Evolutionary conservation across 1,140 invertebrate species (phyloP).

Genomic region (Sycophila sp.): DNA sequence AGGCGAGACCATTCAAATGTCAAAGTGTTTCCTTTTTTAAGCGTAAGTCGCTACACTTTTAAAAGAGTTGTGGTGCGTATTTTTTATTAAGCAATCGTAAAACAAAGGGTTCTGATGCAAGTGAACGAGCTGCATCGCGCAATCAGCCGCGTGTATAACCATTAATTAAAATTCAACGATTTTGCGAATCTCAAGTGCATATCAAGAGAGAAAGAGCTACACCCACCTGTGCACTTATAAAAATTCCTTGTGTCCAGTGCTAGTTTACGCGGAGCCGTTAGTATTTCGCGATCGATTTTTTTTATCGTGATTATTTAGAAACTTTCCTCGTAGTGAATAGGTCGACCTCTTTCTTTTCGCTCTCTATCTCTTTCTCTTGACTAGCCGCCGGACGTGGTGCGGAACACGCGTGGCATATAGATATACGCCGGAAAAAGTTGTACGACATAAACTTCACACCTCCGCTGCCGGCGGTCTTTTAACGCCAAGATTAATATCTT

Average conservation of each 20-base stretch:
- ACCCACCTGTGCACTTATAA: not conserved
- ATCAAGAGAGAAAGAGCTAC: not conserved
- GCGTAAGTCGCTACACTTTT: too few species aligned
- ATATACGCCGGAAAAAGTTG: conserved; percentile 18
- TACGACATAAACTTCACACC: conserved; percentile 28
- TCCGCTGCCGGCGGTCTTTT: conserved; percentile 12
- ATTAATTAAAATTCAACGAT: conserved; percentile 26
- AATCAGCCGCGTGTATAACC: not conserved
- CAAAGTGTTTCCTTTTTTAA: too few species aligned
- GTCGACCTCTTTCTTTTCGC: not conserved
- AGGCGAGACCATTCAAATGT: too few species aligned
- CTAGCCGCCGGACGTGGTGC: too few species aligned
- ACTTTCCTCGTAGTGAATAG: not conserved
- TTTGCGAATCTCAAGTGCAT: not conserved
- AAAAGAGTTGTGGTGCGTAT: too few species aligned
- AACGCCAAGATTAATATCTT: conserved; percentile 31
- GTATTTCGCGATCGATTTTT: not conserved
- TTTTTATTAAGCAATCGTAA: conserved; percentile 15
- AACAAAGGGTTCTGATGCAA: not conserved
- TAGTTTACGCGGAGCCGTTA: conserved; percentile 1
- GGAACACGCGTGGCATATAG: too few species aligned
- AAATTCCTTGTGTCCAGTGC: conserved; percentile 1
- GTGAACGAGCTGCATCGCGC: not conserved
- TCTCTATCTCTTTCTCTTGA: not conserved
- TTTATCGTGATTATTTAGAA: conserved; percentile 3